Percentiles rank a stretch among this genome's conserved stretches.
Conservation (phyloP, 2,888 invertebrate genomes). For the Ennomos fuscantarius region DNA sequence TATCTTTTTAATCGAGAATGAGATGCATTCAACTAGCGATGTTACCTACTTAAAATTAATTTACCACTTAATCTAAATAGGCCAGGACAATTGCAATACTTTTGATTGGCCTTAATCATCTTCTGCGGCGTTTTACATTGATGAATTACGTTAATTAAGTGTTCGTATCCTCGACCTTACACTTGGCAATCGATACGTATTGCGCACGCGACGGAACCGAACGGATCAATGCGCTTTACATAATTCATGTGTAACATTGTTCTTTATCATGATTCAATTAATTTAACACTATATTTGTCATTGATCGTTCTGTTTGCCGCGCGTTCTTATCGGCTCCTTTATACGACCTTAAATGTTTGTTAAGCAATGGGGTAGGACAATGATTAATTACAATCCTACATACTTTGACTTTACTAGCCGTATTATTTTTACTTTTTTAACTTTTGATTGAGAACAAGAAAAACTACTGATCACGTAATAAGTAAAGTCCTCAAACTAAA, state of each 20-base stretch:
- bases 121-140: constrained; percentile 7
- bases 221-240: constrained; percentile 51
- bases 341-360: constrained; percentile 15
- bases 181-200: constrained; percentile 52
- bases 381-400: constrained; percentile 9
- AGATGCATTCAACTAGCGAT: constrained; percentile 33
- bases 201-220: constrained; percentile 49
- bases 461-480: constrained; percentile 5
- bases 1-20: constrained; percentile 30
- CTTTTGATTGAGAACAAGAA: constrained; percentile 1
- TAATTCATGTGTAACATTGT: constrained; percentile 37
- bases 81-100: constrained; percentile 14
- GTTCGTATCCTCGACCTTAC: constrained; percentile 40
- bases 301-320: constrained; percentile 20
- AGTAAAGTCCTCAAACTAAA: neutral
- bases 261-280: constrained; percentile 38
- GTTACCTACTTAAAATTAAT: constrained; percentile 31
- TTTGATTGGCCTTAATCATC: constrained; percentile 1
- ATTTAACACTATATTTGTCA: constrained; percentile 34
- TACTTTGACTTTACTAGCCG: neutral
- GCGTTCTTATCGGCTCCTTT: constrained; percentile 15
- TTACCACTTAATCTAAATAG: constrained; percentile 34
- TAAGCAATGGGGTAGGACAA: constrained; percentile 19
- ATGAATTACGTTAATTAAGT: constrained; percentile 21
- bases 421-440: too few relatives aligned